phyloP scores from a whole-genome alignment of 2,888 invertebrate genomes.

The Calameuta filiformis region DNA sequence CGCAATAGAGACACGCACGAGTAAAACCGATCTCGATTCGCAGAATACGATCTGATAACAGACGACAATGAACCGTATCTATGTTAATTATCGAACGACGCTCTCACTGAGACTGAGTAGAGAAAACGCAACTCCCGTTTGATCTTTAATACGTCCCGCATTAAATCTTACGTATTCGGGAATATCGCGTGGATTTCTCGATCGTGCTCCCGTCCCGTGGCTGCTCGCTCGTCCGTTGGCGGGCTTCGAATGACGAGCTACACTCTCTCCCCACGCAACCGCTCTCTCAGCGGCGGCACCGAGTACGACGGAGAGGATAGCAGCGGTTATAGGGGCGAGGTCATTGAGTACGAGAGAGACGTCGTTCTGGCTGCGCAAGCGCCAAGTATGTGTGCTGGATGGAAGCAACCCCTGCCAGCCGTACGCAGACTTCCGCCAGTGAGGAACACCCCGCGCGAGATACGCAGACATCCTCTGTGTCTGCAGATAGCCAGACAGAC shows the following conservation, averaged over 20 bases:
- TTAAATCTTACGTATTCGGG: not conserved
- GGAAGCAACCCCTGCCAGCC: not conserved
- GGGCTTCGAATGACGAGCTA: slow-evolving; percentile 62
- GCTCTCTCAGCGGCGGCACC: slow-evolving; percentile 3
- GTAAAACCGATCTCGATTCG: not conserved
- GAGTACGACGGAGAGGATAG: slow-evolving; percentile 4
- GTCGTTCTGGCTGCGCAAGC: slow-evolving; percentile 10
- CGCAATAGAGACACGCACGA: not conserved
- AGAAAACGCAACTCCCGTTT: not conserved
- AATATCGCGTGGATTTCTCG: slow-evolving; percentile 33
- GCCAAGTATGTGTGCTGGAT: not conserved
- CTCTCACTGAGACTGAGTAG: not conserved
- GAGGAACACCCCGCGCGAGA: slow-evolving; percentile 23
- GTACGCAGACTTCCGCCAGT: slow-evolving; percentile 19
- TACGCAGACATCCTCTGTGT: slow-evolving; percentile 24
- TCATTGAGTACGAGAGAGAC: slow-evolving; percentile 16
- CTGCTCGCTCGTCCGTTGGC: slow-evolving; percentile 65
- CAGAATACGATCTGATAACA: not conserved
- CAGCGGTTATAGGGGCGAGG: slow-evolving; percentile 8
- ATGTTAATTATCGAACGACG: not conserved
- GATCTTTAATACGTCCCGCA: not conserved
- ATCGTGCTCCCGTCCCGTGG: slow-evolving; percentile 56
- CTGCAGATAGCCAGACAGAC: not conserved
- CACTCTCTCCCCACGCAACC: slow-evolving; percentile 15
- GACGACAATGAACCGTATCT: not conserved